phyloP scores from a whole-genome alignment of 1,140 invertebrate genomes.

The Luehdorfia chinensis region DNA sequence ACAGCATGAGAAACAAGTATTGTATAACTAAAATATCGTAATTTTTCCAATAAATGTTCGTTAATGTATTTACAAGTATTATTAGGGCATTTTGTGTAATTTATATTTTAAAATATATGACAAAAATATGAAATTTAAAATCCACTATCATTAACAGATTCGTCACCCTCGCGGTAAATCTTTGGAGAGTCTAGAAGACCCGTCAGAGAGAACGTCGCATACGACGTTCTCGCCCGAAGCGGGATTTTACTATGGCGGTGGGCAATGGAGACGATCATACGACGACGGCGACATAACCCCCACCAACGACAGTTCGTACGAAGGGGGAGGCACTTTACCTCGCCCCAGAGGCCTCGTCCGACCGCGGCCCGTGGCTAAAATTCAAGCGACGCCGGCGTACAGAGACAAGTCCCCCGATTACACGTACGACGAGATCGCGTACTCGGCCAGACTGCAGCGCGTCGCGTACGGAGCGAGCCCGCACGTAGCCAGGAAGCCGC shows the following conservation, averaged over 20 bases:
- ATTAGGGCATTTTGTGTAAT: too few species aligned
- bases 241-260: constrained; percentile 74
- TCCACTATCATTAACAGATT: constrained; percentile 78
- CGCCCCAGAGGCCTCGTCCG: constrained; percentile 89
- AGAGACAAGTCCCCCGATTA: constrained; percentile 78
- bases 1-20: constrained; percentile 2
- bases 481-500: constrained; percentile 83
- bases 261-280: constrained; percentile 88
- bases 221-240: constrained; percentile 79
- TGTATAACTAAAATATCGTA: too few species aligned
- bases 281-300: constrained; percentile 94
- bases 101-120: too few species aligned
- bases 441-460: constrained; percentile 62
- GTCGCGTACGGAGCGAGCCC: constrained; percentile 78
- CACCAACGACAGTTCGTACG: constrained; percentile 86
- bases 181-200: constrained; percentile 88
- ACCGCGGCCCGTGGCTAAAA: constrained; percentile 91
- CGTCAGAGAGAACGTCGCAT: constrained; percentile 79
- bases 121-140: too few species aligned
- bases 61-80: too few species aligned
- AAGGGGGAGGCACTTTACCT: constrained; percentile 90
- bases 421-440: constrained; percentile 72
- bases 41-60: too few species aligned
- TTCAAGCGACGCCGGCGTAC: constrained; percentile 80
- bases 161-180: constrained; percentile 88